Base-by-base conservation (phyloP, 2,113 vertebrate genomes). In the Thryonomys swinderianus region DNA sequence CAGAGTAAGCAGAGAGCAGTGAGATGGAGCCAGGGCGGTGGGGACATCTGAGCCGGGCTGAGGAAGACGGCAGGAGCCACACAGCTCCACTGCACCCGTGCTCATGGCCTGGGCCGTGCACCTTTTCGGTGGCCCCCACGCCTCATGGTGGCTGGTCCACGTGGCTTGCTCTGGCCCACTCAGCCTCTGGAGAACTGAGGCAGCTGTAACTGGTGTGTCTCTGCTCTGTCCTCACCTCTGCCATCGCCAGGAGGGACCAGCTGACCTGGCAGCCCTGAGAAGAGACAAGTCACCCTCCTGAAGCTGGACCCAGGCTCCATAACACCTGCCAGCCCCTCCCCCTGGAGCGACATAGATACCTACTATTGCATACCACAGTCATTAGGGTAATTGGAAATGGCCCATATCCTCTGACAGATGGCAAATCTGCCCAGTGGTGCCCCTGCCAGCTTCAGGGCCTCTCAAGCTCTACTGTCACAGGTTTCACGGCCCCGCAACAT, bases 101-200 rank as follows among this genome's bases (percentile, higher is more conserved):
- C 16, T 51, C 9, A 1, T 0, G n/a, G 8, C 27, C 37, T 59
- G 51, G 11, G 45, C 40, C 8, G 0, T 7, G 61, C 0, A 2
- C 5, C 59, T 40, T 64, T 45, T 74, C 37, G 0, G 53, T 7
- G 80, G 30, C 71, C 12, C 7, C 2, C n/a, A 10, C 48, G 48
- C 48, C 6, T n/a, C n/a, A 10, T 51, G 48, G 10, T 51, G 71
- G 32, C 40, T 13, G 12, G 25, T 25, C 17, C 42, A 1, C 1
- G 51, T 13, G 74, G 5, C 32, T 61, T 45, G 55, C 37, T 83
- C 57, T 53, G 66, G 23, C 53, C 67, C 18, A 12, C 6, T 16
- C 45, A 10, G n/a, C 79, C 18, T 18, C 30, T 59, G 76, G 37
- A 27, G 13, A 20, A 20, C 18, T 21, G 23, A 4, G 0, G 13